phyloP scores from a whole-genome alignment of 2,113 vertebrate genomes.

The Rostratula benghalensis region DNA sequence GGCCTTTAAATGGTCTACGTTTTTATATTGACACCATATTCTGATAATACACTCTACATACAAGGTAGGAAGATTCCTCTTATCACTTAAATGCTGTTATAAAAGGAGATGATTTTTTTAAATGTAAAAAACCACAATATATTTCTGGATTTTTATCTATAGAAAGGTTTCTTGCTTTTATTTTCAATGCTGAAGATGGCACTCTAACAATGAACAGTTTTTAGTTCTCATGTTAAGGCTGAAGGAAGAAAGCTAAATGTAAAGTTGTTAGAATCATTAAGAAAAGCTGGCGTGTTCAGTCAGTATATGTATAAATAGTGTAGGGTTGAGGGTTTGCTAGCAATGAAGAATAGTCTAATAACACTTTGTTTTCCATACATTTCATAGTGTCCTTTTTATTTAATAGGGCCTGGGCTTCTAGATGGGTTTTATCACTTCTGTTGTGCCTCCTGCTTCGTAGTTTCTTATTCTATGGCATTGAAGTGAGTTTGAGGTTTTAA shows the following conservation, averaged over 20 bases:
- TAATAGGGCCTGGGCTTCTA: not conserved
- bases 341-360: not conserved
- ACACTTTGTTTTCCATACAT: not conserved
- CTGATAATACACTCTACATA: not conserved
- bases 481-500: not conserved
- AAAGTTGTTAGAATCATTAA: not conserved
- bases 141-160: not conserved
- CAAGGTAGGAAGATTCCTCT: not conserved
- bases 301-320: not conserved
- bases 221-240: not conserved
- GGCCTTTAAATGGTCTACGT: not conserved
- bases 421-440: not conserved
- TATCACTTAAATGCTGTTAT: not conserved
- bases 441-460: not conserved
- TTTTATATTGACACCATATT: not conserved
- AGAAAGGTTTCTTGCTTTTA: not conserved
- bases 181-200: constrained; percentile 23
- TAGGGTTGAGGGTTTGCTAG: not conserved
- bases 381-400: not conserved
- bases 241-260: not conserved
- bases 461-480: not conserved
- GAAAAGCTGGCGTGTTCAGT: not conserved
- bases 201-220: not conserved
- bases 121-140: not conserved
- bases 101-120: not conserved